Conservation (phyloP, 2,113 vertebrate species). For the rabbit (Oryctolagus cuniculus) region mOryCun1.1 NC_091440.1:76009001-76009500, state of each 20-base stretch:
- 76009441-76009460: neutral
- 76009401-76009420: neutral
- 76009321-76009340: neutral
- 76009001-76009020: too few relatives aligned
- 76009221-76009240: neutral
- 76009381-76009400: neutral
- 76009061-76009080: too few relatives aligned
- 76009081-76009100: neutral
- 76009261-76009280: neutral
- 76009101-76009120: neutral
- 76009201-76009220: neutral
- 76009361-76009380: neutral
- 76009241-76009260: neutral
- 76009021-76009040: too few relatives aligned
- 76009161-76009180: neutral
- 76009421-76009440: neutral
- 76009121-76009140: neutral
- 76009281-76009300: neutral
- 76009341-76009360: neutral
- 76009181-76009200: neutral
- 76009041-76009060: too few relatives aligned
- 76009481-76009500: neutral
- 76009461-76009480: neutral
- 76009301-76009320: neutral
- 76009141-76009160: neutral